These are phyloP conservation scores for Heliconius nattereri DNA, from an alignment of 1,140 invertebrate species.

Conservation along the genomic window DNA sequence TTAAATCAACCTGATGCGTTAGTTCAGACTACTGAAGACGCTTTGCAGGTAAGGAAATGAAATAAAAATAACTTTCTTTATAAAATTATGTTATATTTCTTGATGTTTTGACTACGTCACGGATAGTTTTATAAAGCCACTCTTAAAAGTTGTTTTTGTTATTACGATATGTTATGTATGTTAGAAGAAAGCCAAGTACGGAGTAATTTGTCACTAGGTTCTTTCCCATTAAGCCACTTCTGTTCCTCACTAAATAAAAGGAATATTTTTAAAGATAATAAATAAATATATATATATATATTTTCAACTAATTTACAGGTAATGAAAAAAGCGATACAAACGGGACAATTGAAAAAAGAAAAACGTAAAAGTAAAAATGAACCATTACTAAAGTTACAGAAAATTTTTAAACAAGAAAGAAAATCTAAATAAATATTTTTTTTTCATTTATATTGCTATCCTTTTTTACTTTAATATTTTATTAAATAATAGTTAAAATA, in stretches of 20 bases:
- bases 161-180: no score
- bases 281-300: constrained; percentile 34
- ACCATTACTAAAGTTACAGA: constrained; percentile 64
- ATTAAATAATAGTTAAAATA: no score
- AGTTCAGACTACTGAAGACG: constrained; percentile 63
- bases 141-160: no score
- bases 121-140: no score
- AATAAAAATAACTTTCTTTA: not conserved
- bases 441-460: not conserved
- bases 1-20: constrained; percentile 62
- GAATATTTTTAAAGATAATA: no score
- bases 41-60: constrained; percentile 71
- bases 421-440: constrained; percentile 20
- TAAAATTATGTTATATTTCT: no score
- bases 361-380: constrained; percentile 73
- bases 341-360: constrained; percentile 68
- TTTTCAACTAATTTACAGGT: constrained; percentile 61
- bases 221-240: no score
- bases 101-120: no score
- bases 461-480: no score
- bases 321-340: constrained; percentile 81
- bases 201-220: no score
- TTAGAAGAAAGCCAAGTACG: no score
- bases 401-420: constrained; percentile 49
- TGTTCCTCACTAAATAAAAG: no score